Conservation (phyloP, 2,888 invertebrate genomes). For the Ariolimax columbianus region DNA sequence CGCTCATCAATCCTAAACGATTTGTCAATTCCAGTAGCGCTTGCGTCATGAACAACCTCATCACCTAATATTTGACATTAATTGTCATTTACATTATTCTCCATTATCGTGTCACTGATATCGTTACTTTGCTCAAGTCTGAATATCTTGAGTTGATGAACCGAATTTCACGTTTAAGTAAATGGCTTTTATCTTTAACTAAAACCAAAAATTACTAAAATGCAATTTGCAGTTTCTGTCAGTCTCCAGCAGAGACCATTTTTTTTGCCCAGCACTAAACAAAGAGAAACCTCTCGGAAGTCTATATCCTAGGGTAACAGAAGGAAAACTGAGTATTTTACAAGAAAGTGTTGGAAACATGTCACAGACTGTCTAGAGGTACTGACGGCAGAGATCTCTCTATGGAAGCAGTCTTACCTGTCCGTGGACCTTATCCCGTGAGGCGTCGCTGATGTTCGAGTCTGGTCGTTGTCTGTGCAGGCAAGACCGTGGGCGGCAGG, state of each 20-base stretch:
- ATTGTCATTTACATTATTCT: too few species aligned
- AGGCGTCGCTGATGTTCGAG: background rate
- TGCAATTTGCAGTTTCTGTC: background rate
- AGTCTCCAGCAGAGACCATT: too few species aligned
- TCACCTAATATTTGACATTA: too few species aligned
- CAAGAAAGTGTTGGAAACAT: background rate
- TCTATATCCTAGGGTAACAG: background rate
- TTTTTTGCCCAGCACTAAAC: too few species aligned
- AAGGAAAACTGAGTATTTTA: background rate
- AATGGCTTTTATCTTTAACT: background rate
- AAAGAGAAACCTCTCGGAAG: too few species aligned
- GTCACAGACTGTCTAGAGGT: background rate
- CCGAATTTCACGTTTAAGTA: too few species aligned
- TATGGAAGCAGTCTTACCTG: conserved; percentile 6
- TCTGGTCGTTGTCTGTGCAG: conserved; percentile 9
- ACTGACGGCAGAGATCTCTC: background rate
- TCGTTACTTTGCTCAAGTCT: too few species aligned
- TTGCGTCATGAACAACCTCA: too few species aligned
- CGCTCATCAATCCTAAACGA: too few species aligned
- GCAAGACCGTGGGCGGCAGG: conserved; percentile 16
- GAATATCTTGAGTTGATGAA: too few species aligned
- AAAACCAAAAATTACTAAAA: background rate
- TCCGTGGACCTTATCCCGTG: background rate
- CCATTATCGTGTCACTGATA: too few species aligned
- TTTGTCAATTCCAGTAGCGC: too few species aligned